phyloP scores from a whole-genome alignment of 2,888 invertebrate genomes.

The Adelphocoris suturalis region DNA sequence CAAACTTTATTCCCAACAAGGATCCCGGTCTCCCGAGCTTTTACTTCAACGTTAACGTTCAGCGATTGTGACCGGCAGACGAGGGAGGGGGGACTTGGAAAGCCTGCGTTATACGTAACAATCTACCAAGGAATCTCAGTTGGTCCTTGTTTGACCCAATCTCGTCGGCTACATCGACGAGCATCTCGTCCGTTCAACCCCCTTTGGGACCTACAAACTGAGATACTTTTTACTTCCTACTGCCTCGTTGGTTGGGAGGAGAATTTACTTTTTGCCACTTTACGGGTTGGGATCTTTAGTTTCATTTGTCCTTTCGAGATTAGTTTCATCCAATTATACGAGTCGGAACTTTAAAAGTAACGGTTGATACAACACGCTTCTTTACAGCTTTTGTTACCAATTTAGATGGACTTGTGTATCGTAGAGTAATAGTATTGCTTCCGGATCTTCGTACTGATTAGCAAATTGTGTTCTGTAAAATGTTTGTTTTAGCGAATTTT shows the following conservation, averaged over 20 bases:
- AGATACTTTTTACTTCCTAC: constrained; percentile 29
- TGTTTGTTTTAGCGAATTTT: too few species aligned
- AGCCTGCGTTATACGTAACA: constrained; percentile 16
- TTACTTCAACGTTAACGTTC: constrained; percentile 2
- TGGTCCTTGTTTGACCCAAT: constrained; percentile 11
- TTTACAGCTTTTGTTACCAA: too few species aligned
- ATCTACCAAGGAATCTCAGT: constrained; percentile 19
- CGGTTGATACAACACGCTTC: too few species aligned
- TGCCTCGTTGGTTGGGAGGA: neutral
- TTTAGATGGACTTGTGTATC: too few species aligned
- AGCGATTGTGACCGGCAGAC: neutral
- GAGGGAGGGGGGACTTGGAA: neutral
- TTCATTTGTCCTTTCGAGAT: neutral
- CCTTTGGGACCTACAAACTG: constrained; percentile 20
- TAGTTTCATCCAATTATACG: neutral
- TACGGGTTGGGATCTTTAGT: neutral
- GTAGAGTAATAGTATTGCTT: too few species aligned
- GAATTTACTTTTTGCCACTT: constrained; percentile 8
- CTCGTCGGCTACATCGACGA: constrained; percentile 16
- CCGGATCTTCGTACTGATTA: too few species aligned
- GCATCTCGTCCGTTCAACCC: neutral
- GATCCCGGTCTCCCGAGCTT: constrained; percentile 4
- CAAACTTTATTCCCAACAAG: neutral
- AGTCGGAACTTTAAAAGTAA: too few species aligned
- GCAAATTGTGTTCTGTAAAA: too few species aligned